Base-by-base conservation (phyloP, 2,113 vertebrate species). In the Esox niger region DNA sequence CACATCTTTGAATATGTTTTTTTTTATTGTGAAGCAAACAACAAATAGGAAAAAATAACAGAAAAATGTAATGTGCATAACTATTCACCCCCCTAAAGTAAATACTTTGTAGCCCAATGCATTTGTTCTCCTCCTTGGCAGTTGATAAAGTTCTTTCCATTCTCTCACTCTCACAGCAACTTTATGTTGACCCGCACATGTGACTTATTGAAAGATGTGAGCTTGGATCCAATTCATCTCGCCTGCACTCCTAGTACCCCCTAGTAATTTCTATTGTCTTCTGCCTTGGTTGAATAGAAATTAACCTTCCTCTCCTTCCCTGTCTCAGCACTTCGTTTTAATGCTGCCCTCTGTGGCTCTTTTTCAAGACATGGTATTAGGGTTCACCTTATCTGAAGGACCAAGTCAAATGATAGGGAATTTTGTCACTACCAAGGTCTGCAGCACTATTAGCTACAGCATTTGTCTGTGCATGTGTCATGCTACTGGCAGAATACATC, bases 161-260 rank as follows among this genome's bases (percentile, higher is more conserved):
- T 68, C 31, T 64, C 75, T 70, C 72, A 57, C 68, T 71, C 47
- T 84, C 30, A 17, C 63, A 57, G 71, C 63, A 83, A 81, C 84
- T 87, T 87, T 85, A 82, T 85, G 68, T 64, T 66, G 72, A 63
- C n/a, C 74, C 73, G 73, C 71, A 69, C 68, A 76, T 80, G 81
- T 86, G 82, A 86, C 75, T 81, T 73, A 74, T 72, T 88, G 83
- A 86, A 84, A 82, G 66, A 84, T 85, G 69, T 75, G 73, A 78
- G 74, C 78, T 78, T 71, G 76, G 81, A 84, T 86, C 65, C 82
- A 84, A 82, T 89, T 84, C 81, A 76, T 88, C 80, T 82, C 63
- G 70, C 56, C 75, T 80, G 77, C 80, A 73, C 78, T 79, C 75
- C 32, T 56, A 73, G 77, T 73, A 68, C 75, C 76, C 68, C 66